Percentiles rank a stretch among this genome's conserved stretches.
Evolutionary conservation across 2,797 vertebrate species (phyloP).

Genomic region (Euphonia xanthogaster): DNA sequence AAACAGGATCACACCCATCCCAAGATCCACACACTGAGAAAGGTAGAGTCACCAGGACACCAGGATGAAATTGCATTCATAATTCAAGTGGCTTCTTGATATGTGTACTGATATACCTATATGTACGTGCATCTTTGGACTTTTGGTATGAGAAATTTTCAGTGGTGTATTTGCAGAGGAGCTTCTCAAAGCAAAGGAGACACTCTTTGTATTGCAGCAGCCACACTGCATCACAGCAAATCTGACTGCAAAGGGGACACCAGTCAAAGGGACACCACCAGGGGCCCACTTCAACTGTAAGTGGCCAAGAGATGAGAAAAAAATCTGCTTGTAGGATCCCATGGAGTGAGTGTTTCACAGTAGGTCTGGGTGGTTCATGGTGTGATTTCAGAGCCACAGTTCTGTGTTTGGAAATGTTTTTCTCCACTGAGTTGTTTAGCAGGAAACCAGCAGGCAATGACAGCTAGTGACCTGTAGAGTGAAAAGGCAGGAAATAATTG

Average conservation of each 20-base stretch:
- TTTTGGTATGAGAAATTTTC: background rate
- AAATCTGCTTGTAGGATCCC: background rate
- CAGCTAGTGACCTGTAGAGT: background rate
- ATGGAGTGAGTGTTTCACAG: fast-evolving
- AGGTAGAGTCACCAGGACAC: background rate
- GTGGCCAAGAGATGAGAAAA: background rate
- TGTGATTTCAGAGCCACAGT: background rate
- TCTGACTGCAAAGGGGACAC: background rate
- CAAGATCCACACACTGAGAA: background rate
- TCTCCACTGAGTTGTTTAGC: background rate
- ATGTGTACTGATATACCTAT: background rate
- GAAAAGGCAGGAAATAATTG: background rate
- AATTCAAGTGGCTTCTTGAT: background rate
- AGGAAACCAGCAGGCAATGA: background rate
- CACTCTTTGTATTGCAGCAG: background rate
- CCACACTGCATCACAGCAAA: background rate
- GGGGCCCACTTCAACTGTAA: background rate
- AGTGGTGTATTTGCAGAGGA: background rate
- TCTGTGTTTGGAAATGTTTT: background rate
- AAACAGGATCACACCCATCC: background rate
- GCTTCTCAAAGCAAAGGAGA: background rate
- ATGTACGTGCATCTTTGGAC: background rate
- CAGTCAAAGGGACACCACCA: background rate
- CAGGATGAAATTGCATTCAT: background rate
- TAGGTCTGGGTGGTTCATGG: background rate